These are phyloP conservation scores for Lacerta bilineata DNA, from an alignment of 2,797 vertebrate genomes.

Conservation along the genomic window DNA sequence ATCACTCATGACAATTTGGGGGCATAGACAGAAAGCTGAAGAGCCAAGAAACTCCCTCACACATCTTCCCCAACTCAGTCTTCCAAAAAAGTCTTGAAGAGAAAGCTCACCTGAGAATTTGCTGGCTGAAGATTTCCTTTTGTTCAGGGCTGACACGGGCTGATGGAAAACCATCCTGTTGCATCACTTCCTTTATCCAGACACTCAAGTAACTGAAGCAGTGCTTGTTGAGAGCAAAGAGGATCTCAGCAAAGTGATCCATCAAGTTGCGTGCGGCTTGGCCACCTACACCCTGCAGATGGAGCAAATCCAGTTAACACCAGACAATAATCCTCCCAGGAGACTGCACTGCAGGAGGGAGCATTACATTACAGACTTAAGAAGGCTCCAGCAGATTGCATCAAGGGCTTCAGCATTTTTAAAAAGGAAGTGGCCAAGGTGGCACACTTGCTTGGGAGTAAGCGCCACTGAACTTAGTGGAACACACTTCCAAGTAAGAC, in stretches of 20 bases:
- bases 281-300: slow-evolving; percentile 90
- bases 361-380: neutral
- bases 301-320: slow-evolving; percentile 1
- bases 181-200: slow-evolving; percentile 96
- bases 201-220: slow-evolving; percentile 93
- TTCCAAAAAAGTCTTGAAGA: neutral
- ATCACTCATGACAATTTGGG: neutral
- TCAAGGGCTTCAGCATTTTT: neutral
- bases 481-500: neutral
- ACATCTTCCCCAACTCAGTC: neutral
- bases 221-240: slow-evolving; percentile 96
- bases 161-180: slow-evolving; percentile 93
- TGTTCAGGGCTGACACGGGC: slow-evolving; percentile 90
- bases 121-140: slow-evolving; percentile 96
- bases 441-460: neutral
- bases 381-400: neutral
- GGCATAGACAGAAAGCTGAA: neutral
- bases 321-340: neutral
- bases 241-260: slow-evolving; percentile 97
- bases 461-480: neutral
- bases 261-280: slow-evolving; percentile 95
- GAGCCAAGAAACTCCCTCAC: neutral
- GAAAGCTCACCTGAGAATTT: slow-evolving; percentile 91
- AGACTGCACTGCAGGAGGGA: neutral
- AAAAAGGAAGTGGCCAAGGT: neutral